Base-by-base conservation (phyloP, 2,113 vertebrate genomes). In the Callipepla californica region DNA sequence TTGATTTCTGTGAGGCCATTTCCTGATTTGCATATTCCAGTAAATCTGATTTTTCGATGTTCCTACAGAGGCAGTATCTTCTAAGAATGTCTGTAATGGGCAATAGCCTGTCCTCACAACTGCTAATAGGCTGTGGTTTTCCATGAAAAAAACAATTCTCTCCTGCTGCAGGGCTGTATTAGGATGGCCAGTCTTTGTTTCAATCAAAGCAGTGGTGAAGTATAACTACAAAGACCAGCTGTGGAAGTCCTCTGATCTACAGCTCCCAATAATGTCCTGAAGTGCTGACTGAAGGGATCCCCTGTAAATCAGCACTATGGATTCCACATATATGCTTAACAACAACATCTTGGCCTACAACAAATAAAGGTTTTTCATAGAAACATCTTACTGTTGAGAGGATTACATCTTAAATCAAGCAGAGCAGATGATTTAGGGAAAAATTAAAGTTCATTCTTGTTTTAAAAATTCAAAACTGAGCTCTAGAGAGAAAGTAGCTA, bases 51-150 rank as follows among this genome's bases (percentile, higher is more conserved):
- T 90, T 63, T 81, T 83, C 62, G 44, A 40, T 51, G 7, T 42
- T 42, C 26, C 20, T 72, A 47, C 53, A 47, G 26, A 55, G 28
- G 25, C 34, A 65, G 9, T 51, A 22, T 87, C 21, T 68, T 79
- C 40, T 79, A 79, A 90, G 74, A 79, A 76, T 28, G 44, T n/a
- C 15, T 87, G 1, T 86, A 90, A 94, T 94, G 86, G 69, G 61
- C 92, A 70, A 92, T 88, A 92, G 26, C 69, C 89, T 92, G 69
- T 50, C 32, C 77, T 93, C 68, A 92, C 74, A 89, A 76, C 62
- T 79, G 73, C 70, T 88, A 96, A 90, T 78, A 81, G 61, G 28
- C 16, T 90, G 69, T 36, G 17, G 17, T 84, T 95, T 92, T 90
- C 90, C 86, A 90, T 90, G 26, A 79, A 57, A 92, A 95, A 90